A percentile compares a stretch with the other conserved stretches of the same genome.
Conservation (phyloP, 2,113 vertebrate species). For the Oreochromis aureus region DNA sequence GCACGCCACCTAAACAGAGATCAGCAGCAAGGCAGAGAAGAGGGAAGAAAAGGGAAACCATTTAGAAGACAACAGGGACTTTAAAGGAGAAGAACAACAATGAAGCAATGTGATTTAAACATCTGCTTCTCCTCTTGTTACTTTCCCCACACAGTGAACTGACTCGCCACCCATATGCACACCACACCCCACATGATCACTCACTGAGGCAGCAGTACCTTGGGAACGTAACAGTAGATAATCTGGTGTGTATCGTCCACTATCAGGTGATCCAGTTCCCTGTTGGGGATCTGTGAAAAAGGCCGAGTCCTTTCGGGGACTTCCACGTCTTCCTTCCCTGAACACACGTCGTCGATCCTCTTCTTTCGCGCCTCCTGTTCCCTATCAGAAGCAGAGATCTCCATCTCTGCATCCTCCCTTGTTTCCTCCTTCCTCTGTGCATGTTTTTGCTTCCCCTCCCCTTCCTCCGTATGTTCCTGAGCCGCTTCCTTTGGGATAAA, state of each 20-base stretch:
- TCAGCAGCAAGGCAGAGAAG: neutral
- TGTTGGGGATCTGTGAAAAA: slow-evolving; percentile 83
- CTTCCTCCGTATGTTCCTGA: neutral
- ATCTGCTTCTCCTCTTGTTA: neutral
- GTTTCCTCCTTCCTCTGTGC: neutral
- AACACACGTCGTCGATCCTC: slow-evolving; percentile 76
- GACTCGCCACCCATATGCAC: neutral
- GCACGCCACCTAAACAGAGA: slow-evolving; percentile 82
- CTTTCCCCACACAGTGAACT: neutral
- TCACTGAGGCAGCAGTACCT: slow-evolving; percentile 62
- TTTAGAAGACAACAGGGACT: neutral
- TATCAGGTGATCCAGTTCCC: slow-evolving; percentile 73
- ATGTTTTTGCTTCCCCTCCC: neutral
- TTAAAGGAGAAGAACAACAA: neutral
- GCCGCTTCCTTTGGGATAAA: neutral
- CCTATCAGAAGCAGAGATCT: neutral
- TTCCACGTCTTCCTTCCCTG: slow-evolving; percentile 70
- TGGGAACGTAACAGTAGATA: slow-evolving; percentile 94
- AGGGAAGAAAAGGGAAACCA: neutral
- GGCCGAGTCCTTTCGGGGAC: slow-evolving; percentile 73
- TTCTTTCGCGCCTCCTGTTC: slow-evolving; percentile 78
- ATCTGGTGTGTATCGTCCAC: slow-evolving; percentile 91
- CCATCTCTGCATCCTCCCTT: neutral
- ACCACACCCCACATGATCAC: neutral
- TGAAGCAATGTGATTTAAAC: neutral